Evolutionary conservation across 92 coral and sea anemone species (phyloP).

Genomic region (Pocillopora grandis): DNA sequence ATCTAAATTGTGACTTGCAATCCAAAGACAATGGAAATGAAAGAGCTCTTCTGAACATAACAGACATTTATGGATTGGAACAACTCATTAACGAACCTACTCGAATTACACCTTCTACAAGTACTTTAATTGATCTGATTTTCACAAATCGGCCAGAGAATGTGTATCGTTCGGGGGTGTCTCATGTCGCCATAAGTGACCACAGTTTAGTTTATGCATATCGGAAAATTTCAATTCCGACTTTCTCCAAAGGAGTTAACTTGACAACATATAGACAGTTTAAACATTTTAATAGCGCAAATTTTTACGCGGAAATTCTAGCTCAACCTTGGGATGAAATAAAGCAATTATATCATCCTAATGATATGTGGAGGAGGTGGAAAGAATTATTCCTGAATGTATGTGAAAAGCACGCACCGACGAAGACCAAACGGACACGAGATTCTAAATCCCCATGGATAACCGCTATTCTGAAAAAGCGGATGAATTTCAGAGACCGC

Average conservation of each 20-base stretch:
- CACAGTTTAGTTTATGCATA: not conserved
- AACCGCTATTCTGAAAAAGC: slow-evolving; percentile 33
- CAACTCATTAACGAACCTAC: slow-evolving; percentile 15
- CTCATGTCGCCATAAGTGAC: too few relatives aligned
- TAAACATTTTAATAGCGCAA: slow-evolving; percentile 5
- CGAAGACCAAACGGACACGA: slow-evolving; percentile 28
- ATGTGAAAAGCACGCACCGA: slow-evolving; percentile 25
- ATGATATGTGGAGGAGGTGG: slow-evolving; percentile 50
- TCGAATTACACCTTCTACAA: not conserved
- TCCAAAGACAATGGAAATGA: slow-evolving; percentile 15
- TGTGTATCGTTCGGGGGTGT: too few relatives aligned
- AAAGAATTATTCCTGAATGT: slow-evolving; percentile 38
- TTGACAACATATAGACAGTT: slow-evolving; percentile 8
- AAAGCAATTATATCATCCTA: slow-evolving; percentile 9
- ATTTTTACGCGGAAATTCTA: slow-evolving; percentile 4
- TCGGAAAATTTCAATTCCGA: not conserved
- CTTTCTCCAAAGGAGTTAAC: slow-evolving; percentile 13
- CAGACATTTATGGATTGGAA: slow-evolving; percentile 26
- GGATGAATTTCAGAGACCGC: slow-evolving; percentile 27
- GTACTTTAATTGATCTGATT: slow-evolving; percentile 8
- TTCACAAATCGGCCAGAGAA: too few relatives aligned
- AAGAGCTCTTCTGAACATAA: slow-evolving; percentile 11
- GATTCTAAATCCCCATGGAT: slow-evolving; percentile 20
- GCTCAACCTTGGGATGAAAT: slow-evolving; percentile 11
- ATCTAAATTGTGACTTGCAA: slow-evolving; percentile 22